Evolutionary conservation across 2,797 vertebrate species (phyloP).

Genomic region (Myotis daubentonii): DNA sequence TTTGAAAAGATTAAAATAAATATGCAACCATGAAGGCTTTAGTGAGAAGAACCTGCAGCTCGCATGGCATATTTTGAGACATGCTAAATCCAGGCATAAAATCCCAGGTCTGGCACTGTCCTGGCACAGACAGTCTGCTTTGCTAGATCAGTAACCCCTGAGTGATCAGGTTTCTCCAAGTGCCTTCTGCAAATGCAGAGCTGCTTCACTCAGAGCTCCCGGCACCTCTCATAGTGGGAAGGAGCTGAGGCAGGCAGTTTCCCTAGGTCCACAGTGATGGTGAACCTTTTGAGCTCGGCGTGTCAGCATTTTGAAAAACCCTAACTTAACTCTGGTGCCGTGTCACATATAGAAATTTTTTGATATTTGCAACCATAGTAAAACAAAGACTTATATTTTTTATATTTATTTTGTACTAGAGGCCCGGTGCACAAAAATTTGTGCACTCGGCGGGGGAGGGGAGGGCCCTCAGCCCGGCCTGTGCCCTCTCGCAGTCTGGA

Average conservation of each 20-base stretch:
- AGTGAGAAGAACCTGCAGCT: neutral
- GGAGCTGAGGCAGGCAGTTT: neutral
- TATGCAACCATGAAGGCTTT: neutral
- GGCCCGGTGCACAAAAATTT: too few species aligned
- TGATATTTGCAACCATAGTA: too few species aligned
- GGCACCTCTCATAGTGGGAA: rapidly evolving
- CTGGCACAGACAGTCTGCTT: neutral
- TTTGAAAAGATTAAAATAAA: slow-evolving; percentile 41
- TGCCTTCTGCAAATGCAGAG: neutral
- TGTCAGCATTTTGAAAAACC: too few species aligned
- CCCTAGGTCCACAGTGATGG: too few species aligned
- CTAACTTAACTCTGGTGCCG: too few species aligned
- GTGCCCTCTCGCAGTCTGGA: too few species aligned
- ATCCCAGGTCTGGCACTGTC: neutral
- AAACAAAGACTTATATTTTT: too few species aligned
- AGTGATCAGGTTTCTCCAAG: neutral
- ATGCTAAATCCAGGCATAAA: neutral
- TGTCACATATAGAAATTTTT: too few species aligned
- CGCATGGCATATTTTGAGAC: slow-evolving; percentile 1
- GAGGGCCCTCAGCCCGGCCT: too few species aligned
- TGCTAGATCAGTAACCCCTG: neutral
- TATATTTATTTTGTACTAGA: too few species aligned
- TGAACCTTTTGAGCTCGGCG: too few species aligned
- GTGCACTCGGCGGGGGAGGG: too few species aligned
- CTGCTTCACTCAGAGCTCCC: neutral